Percentiles rank a stretch among this genome's conserved stretches.
phyloP scores from a whole-genome alignment of 2,113 vertebrate genomes.

The Tamias sibiricus region DNA sequence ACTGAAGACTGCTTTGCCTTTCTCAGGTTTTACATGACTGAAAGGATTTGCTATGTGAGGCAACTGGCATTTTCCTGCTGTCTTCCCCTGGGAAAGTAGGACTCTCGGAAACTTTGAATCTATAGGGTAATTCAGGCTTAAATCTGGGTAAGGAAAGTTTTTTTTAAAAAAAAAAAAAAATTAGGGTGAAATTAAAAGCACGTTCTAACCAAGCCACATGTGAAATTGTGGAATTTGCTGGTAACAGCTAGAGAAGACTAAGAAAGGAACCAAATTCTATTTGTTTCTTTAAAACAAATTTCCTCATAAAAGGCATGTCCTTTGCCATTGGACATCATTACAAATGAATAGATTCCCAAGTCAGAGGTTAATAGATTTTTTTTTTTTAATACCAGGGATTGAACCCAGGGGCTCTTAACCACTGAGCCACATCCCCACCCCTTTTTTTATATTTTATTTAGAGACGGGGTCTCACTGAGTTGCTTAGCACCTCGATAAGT shows the following conservation, averaged over 20 bases:
- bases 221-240: neutral
- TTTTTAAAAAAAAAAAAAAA: too few species aligned
- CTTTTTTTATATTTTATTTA: too few species aligned
- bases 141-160: neutral
- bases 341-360: neutral
- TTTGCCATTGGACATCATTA: neutral
- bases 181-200: neutral
- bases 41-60: neutral
- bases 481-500: too few species aligned
- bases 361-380: neutral
- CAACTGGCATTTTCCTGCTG: neutral
- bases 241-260: neutral
- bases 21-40: neutral
- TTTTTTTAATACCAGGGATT: too few species aligned
- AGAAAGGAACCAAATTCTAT: neutral
- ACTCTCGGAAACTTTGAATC: neutral
- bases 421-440: too few species aligned
- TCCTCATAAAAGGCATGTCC: neutral
- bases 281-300: neutral
- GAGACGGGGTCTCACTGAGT: too few species aligned
- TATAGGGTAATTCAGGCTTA: neutral
- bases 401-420: too few species aligned
- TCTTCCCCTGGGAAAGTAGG: conserved; percentile 20
- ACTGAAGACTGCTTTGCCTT: neutral
- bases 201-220: neutral